Evolutionary conservation across 2,797 vertebrate genomes (phyloP).

Genomic region (Sebastes cheni): DNA sequence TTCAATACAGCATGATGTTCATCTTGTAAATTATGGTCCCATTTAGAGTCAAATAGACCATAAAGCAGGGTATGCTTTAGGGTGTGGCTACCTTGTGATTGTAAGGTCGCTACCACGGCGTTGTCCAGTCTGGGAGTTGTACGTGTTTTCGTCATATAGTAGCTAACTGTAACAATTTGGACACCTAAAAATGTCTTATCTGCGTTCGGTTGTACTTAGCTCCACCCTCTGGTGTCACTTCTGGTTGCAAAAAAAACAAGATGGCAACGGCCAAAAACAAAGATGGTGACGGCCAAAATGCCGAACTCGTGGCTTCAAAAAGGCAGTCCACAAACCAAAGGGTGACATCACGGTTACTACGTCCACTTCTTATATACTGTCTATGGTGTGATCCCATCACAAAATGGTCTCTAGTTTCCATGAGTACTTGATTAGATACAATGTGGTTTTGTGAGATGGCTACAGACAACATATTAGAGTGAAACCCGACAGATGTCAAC

Average conservation of each 20-base stretch:
- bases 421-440: background rate
- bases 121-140: background rate
- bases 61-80: background rate
- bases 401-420: background rate
- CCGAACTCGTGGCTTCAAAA: background rate
- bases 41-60: background rate
- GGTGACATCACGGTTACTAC: no score
- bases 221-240: background rate
- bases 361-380: no score
- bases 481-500: background rate
- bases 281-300: background rate
- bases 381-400: no score
- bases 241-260: background rate
- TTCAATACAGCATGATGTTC: background rate
- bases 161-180: background rate
- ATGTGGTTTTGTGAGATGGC: background rate
- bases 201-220: background rate
- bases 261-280: background rate
- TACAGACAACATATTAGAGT: background rate
- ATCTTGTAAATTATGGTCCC: background rate
- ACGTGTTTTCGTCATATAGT: background rate
- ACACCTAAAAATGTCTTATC: background rate
- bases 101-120: background rate
- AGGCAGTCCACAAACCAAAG: no score
- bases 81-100: no score